Evolutionary conservation across 2,113 vertebrate species (phyloP).

Genomic region (Lepus americanus): DNA sequence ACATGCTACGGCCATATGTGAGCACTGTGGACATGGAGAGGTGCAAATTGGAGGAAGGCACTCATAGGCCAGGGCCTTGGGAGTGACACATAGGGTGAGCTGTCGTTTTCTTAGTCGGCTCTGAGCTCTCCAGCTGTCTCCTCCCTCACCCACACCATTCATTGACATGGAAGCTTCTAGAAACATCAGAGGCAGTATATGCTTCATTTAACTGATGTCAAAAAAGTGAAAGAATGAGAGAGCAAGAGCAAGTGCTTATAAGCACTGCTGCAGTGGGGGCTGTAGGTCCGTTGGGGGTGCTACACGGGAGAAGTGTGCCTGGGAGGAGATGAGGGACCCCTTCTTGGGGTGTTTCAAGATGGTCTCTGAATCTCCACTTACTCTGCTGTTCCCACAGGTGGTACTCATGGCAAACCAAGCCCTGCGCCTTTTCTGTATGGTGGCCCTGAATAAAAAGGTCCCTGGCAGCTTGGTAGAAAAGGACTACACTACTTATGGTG

Average conservation of each 20-base stretch:
- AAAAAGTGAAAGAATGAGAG: background rate
- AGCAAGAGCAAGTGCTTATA: too few relatives aligned
- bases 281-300: background rate
- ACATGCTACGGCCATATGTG: background rate
- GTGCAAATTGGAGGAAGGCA: background rate
- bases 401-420: too few relatives aligned
- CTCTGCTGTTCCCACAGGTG: background rate
- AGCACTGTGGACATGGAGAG: background rate
- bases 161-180: background rate
- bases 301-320: background rate
- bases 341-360: too few relatives aligned
- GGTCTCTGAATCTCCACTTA: background rate
- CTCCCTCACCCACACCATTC: background rate
- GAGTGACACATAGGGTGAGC: background rate
- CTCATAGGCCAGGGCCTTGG: background rate
- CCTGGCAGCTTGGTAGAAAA: background rate
- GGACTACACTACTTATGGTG: fast-evolving
- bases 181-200: background rate
- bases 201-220: background rate
- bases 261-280: background rate
- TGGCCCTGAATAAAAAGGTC: background rate
- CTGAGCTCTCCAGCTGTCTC: background rate
- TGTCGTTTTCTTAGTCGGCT: background rate
- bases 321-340: background rate
- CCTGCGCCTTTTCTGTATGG: background rate